Conservation (phyloP, 1,140 invertebrate species). For the Brachystomella parvula region DNA sequence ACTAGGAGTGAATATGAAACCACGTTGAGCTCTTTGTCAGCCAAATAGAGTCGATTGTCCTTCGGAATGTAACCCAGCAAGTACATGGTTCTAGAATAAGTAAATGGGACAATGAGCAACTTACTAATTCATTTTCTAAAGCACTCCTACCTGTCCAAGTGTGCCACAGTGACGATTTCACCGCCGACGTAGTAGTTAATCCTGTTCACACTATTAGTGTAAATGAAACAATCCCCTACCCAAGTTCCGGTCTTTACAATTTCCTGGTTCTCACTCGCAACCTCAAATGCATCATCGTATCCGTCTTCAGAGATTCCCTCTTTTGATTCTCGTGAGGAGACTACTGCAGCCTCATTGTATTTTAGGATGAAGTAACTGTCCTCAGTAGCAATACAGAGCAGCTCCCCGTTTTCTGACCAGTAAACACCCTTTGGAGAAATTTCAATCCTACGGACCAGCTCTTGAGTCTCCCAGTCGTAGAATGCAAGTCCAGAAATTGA, state of each 20-base stretch:
- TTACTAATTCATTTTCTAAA: neutral
- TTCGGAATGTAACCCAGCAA: slow-evolving; percentile 94
- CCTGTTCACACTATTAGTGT: slow-evolving; percentile 93
- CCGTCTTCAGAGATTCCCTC: slow-evolving; percentile 81
- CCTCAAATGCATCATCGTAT: slow-evolving; percentile 94
- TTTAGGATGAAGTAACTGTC: slow-evolving; percentile 93
- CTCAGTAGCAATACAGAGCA: slow-evolving; percentile 89
- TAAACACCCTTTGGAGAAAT: slow-evolving; percentile 88
- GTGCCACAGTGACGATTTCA: slow-evolving; percentile 95
- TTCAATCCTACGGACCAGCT: slow-evolving; percentile 88
- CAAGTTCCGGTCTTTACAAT: slow-evolving; percentile 92
- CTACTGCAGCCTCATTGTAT: slow-evolving; percentile 71
- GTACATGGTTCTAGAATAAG: slow-evolving; percentile 58
- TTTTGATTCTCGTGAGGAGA: slow-evolving; percentile 62
- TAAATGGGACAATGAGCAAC: slow-evolving; percentile 2
- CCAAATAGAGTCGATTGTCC: slow-evolving; percentile 91
- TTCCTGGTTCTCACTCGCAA: slow-evolving; percentile 81
- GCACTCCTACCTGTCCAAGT: slow-evolving; percentile 69
- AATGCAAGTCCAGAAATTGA: slow-evolving; percentile 88
- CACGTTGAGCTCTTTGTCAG: slow-evolving; percentile 95
- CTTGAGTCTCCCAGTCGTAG: slow-evolving; percentile 94
- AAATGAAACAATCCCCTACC: slow-evolving; percentile 99
- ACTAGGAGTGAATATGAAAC: slow-evolving; percentile 74
- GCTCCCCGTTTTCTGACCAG: slow-evolving; percentile 93
- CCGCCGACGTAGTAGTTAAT: slow-evolving; percentile 99